Evolutionary conservation across 2,797 vertebrate genomes (phyloP).

Genomic region (Amazona finschi): DNA sequence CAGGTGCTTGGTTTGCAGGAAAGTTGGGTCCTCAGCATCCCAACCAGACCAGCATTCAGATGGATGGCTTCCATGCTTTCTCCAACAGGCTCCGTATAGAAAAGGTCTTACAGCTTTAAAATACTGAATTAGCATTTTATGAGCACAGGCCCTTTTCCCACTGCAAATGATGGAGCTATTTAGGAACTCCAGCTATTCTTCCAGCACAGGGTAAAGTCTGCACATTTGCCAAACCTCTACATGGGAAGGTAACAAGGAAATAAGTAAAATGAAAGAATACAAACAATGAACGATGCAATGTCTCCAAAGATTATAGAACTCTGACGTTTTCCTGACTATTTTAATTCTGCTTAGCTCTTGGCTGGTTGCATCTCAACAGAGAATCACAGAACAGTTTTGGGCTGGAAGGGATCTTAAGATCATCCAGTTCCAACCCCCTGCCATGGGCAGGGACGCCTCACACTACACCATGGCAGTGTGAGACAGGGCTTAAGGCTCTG

Average conservation of each 20-base stretch:
- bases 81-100: not conserved
- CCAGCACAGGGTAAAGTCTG: not conserved
- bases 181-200: not conserved
- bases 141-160: not conserved
- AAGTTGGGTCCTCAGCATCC: not conserved
- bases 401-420: not conserved
- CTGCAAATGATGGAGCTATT: not conserved
- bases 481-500: not conserved
- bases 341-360: not conserved
- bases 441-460: not conserved
- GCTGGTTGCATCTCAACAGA: not conserved
- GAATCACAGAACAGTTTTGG: not conserved
- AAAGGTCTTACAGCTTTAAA: not conserved
- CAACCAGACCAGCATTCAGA: not conserved
- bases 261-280: not conserved
- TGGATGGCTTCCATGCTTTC: not conserved
- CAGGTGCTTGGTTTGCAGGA: not conserved
- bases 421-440: not conserved
- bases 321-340: conserved; percentile 5
- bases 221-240: not conserved
- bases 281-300: not conserved
- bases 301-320: not conserved
- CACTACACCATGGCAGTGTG: not conserved
- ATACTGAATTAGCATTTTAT: not conserved
- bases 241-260: not conserved